phyloP scores from a whole-genome alignment of 2,113 vertebrate genomes.

The Polyodon spathula region DNA sequence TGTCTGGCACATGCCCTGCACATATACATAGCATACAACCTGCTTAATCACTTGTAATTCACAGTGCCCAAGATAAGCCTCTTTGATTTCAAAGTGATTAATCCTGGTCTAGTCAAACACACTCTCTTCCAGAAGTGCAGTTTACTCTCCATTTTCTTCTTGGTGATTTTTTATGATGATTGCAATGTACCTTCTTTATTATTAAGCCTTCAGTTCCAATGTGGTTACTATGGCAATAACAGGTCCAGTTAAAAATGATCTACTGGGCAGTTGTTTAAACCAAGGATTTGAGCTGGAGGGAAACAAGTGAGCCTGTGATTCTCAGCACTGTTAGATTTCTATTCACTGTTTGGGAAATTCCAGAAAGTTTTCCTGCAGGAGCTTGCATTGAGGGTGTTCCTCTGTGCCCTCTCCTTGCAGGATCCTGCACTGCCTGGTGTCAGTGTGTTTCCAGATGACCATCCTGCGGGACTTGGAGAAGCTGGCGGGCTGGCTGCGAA shows the following conservation, averaged over 20 bases:
- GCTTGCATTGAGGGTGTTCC: not conserved
- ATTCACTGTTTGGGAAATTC: too few species aligned
- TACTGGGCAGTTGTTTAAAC: too few species aligned
- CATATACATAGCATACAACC: not conserved
- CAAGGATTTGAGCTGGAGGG: too few species aligned
- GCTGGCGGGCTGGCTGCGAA: constrained; percentile 93
- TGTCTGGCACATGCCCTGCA: not conserved
- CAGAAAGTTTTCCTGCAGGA: too few species aligned
- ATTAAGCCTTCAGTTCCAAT: too few species aligned
- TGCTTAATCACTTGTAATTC: not conserved
- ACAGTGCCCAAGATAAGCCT: not conserved
- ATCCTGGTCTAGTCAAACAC: not conserved
- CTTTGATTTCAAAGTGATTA: constrained; percentile 6
- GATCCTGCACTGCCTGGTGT: constrained; percentile 95
- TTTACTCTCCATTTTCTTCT: not conserved
- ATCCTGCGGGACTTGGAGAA: constrained; percentile 94
- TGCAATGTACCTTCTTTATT: too few species aligned
- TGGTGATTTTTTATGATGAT: not conserved
- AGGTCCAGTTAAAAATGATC: too few species aligned
- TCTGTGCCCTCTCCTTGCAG: constrained; percentile 50
- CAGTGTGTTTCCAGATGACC: constrained; percentile 95
- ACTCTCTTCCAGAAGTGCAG: not conserved
- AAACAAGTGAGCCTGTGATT: too few species aligned
- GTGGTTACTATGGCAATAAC: too few species aligned
- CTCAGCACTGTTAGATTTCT: too few species aligned